phyloP scores from a whole-genome alignment of 2,113 vertebrate genomes.

The Urocynchramus pylzowi region DNA sequence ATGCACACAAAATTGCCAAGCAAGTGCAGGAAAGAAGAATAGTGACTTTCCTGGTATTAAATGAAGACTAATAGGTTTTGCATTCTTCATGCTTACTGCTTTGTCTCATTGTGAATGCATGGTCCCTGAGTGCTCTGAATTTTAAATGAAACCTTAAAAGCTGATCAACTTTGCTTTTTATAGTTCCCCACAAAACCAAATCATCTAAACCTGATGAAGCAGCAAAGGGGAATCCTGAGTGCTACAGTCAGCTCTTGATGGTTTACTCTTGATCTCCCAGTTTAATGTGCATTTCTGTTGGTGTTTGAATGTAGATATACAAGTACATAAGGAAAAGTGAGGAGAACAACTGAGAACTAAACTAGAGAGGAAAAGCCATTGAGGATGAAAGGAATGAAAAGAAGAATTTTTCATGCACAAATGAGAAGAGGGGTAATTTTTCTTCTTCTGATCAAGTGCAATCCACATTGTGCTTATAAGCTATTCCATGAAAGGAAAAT shows the following conservation, averaged over 20 bases:
- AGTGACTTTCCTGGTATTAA: constrained; percentile 11
- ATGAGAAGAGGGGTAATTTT: not conserved
- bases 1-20: constrained; percentile 24
- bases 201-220: not conserved
- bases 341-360: not conserved
- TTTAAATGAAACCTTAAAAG: constrained; percentile 17
- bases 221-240: not conserved
- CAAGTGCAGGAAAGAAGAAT: constrained; percentile 16
- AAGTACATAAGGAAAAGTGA: not conserved
- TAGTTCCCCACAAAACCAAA: not conserved
- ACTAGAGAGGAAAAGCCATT: not conserved
- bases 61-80: constrained; percentile 24
- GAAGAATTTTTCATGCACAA: not conserved
- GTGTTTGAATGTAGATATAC: rapidly evolving
- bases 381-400: not conserved
- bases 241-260: not conserved
- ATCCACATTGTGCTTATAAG: not conserved
- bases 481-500: not conserved
- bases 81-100: constrained; percentile 19
- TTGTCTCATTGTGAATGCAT: constrained; percentile 8
- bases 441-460: not conserved
- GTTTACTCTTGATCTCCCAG: not conserved
- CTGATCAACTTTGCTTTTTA: not conserved
- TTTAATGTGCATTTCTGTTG: not conserved
- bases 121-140: constrained; percentile 7